Base-by-base conservation (phyloP, 2,113 vertebrate species). In the Charina bottae region DNA sequence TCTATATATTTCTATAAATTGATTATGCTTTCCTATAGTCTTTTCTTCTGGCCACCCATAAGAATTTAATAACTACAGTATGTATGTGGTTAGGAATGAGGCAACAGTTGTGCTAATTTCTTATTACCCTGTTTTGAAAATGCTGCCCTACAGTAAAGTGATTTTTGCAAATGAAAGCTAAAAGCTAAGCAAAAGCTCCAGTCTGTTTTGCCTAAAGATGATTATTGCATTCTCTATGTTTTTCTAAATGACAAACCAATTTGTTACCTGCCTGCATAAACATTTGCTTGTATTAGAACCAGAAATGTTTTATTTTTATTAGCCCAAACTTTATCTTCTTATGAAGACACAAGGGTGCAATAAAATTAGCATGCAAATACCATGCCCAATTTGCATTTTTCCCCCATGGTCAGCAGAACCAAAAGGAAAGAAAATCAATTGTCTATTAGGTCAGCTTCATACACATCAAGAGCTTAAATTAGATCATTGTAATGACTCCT, bases 321-420 rank as follows among this genome's bases (percentile, higher is more conserved):
- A 97, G 96, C 95, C 96, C 95, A 95, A 96, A 97, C 92, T 97
- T 97, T 97, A 97, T 97, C 97, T 95, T 97, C 97, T 97, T 97
- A 97, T 97, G 97, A 97, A 97, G 97, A 97, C 94, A 58, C 97
- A 97, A 93, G 96, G 96, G 97, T 96, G 96, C 96, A 90, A 97
- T 98, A 97, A 98, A 98, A 98, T 97, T 97, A 97, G 96, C 95
- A 96, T 97, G 97, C 97, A 97, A 97, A 97, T 97, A 97, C 97
- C 97, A 97, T 98, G 98, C 96, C 96, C 98, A 97, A 98, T 99
- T 99, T 99, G 97, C 98, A 99, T 99, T 98, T 49, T 95, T 97
- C 9, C 4, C n/a, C 97, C 95, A 89, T 96, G 98, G 98, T 99
- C 98, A 99, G 98, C 98, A 98, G 97, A 56, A 53, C 58, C 49